Evolutionary conservation across 2,797 vertebrate genomes (phyloP), one percentile per base, ranked within the genome.

Genomic region (Poliocrania exsul): DNA sequence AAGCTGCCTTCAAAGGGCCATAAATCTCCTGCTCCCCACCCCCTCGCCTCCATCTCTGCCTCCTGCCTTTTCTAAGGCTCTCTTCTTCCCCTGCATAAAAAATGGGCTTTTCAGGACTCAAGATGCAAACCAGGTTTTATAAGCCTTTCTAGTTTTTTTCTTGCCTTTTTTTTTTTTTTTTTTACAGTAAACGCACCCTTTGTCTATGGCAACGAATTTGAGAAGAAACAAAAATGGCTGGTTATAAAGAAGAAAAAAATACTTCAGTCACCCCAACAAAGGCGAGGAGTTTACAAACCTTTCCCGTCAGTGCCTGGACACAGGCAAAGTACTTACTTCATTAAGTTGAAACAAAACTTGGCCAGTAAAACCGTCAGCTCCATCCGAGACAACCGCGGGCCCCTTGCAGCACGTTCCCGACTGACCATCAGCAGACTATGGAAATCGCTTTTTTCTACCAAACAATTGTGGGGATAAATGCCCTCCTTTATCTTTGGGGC

Each of bases 71-170:
- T 94, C 95, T 94, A 94, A 96, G 87, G 92, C 81, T 88, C 80
- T 95, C 89, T 85, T 93, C 94, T 83, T 96, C 56, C 83, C 61
- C 67, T 57, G 94, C 83, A 96, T 97, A 94, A 95, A 96, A 97
- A 94, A 87, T 47, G 50, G 92, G 89, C 86, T 97, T 93, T 86
- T 88, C 85, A 88, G 86, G 81, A 96, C 93, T 95, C 92, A 95
- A 91, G 97, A 98, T 96, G 96, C 96, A 97, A 97, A 96, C 95
- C 91, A 93, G 83, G 91, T 95, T 95, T 96, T 94, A 65, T 66
- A 84, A 84, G 83, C 38, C 81, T 57, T 88, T 69, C 71, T 74
- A 51, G 16, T 10, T 46, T 79, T 79, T 88, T 65, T 35, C 10
- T 44, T 67, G n/a, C 25, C 47, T 65, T 40, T 40, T 40, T 50